A percentile compares a stretch with the other conserved stretches of the same genome.
Conservation (phyloP, 30 jellyfish, hydroid and myxozoan species). For the Catostylus mosaicus region DNA sequence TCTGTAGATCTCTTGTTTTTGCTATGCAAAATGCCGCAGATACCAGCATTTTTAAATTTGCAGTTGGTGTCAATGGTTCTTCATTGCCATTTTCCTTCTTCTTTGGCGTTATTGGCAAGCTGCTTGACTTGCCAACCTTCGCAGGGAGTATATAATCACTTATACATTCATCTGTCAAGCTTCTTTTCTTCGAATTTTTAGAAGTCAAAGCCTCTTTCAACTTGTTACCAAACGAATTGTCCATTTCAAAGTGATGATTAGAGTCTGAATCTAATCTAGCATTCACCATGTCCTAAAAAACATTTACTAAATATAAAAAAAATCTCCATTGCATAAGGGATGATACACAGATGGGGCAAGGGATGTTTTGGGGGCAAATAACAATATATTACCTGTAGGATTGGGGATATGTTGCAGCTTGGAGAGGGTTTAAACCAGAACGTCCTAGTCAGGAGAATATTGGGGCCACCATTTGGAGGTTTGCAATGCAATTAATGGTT, state of each 20-base stretch:
- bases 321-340: too few species aligned
- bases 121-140: slow-evolving; percentile 8
- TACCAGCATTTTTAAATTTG: slow-evolving; percentile 85
- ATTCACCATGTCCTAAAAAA: background rate
- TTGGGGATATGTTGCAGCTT: too few species aligned
- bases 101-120: slow-evolving; percentile 63
- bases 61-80: slow-evolving; percentile 92
- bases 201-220: background rate
- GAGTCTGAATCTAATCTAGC: too few species aligned
- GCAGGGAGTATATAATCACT: background rate
- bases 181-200: background rate
- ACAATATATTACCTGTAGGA: too few species aligned
- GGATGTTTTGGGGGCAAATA: too few species aligned
- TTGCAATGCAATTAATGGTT: too few species aligned
- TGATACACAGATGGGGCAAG: too few species aligned
- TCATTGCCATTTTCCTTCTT: slow-evolving; percentile 11
- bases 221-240: background rate
- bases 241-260: too few species aligned
- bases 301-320: background rate
- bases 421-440: too few species aligned
- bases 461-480: too few species aligned
- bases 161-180: slow-evolving; percentile 24
- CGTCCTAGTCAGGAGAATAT: too few species aligned
- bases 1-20: slow-evolving; percentile 45
- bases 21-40: slow-evolving; percentile 87